Conservation (phyloP, 2,888 invertebrate genomes). For the Rhamnusium bicolor region DNA sequence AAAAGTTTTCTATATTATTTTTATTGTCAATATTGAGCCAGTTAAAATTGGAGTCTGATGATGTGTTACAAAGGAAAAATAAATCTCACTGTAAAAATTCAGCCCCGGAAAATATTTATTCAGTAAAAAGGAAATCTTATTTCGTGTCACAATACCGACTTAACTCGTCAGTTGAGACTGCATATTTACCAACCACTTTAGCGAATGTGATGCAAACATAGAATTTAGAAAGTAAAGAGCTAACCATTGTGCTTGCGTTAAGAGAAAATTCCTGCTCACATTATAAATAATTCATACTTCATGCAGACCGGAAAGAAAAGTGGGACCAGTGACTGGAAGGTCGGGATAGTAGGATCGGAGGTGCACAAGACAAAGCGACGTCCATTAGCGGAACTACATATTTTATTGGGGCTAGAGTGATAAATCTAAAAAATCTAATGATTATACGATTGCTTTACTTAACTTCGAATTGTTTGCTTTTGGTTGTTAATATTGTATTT, state of each 20-base stretch:
- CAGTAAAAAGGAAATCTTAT: constrained; percentile 33
- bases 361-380: not conserved
- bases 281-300: constrained; percentile 27
- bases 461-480: too few species aligned
- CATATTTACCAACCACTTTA: constrained; percentile 40
- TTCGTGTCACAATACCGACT: constrained; percentile 34
- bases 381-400: not conserved
- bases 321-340: not conserved
- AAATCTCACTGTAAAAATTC: constrained; percentile 18
- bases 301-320: constrained; percentile 5
- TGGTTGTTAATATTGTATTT: too few species aligned
- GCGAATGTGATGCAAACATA: constrained; percentile 36
- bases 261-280: constrained; percentile 4
- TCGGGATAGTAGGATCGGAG: not conserved
- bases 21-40: not conserved
- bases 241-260: constrained; percentile 13
- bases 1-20: too few species aligned
- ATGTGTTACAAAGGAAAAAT: not conserved
- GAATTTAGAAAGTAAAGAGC: constrained; percentile 24
- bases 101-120: not conserved
- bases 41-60: not conserved
- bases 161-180: constrained; percentile 32
- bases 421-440: not conserved
- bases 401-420: not conserved
- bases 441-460: too few species aligned